These are phyloP conservation scores for Melanostoma scalare DNA, from an alignment of 2,888 invertebrate species.

Conservation along the genomic window DNA sequence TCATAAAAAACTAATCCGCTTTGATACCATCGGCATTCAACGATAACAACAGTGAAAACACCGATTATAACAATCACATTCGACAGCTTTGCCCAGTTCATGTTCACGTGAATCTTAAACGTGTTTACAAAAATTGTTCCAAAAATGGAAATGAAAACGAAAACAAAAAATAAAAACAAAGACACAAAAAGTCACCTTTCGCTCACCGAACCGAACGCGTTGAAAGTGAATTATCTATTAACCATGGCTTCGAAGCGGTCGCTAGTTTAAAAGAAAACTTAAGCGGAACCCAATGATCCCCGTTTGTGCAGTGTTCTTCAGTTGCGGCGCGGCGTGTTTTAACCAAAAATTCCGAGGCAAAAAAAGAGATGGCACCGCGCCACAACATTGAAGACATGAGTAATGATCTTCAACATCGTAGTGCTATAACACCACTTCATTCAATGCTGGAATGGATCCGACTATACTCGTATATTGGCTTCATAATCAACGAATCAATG, in stretches of 20 bases:
- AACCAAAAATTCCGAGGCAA: slow-evolving; percentile 46
- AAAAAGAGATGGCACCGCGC: slow-evolving; percentile 50
- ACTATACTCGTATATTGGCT: slow-evolving; percentile 30
- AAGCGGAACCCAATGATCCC: slow-evolving; percentile 75
- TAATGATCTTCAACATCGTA: slow-evolving; percentile 51
- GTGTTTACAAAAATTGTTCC: slow-evolving; percentile 14
- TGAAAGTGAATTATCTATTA: slow-evolving; percentile 80
- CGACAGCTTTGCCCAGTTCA: slow-evolving; percentile 42
- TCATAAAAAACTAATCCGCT: slow-evolving; percentile 79
- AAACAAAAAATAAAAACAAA: slow-evolving; percentile 9
- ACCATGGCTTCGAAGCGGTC: slow-evolving; percentile 77
- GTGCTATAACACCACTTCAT: slow-evolving; percentile 29
- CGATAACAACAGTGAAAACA: slow-evolving; percentile 46
- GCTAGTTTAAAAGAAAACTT: slow-evolving; percentile 80
- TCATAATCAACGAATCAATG: slow-evolving; percentile 53
- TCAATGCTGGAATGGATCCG: slow-evolving; percentile 27
- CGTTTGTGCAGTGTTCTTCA: slow-evolving; percentile 40
- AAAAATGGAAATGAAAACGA: not conserved
- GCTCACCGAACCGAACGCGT: slow-evolving; percentile 76
- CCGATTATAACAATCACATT: slow-evolving; percentile 54
- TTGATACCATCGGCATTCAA: slow-evolving; percentile 78
- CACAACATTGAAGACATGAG: slow-evolving; percentile 31
- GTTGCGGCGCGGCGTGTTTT: slow-evolving; percentile 29
- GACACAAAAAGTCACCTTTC: slow-evolving; percentile 42
- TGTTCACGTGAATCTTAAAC: slow-evolving; percentile 24